These are phyloP conservation scores for Diorhabda sublineata DNA, from an alignment of 1,140 invertebrate genomes.

Conservation along the genomic window DNA sequence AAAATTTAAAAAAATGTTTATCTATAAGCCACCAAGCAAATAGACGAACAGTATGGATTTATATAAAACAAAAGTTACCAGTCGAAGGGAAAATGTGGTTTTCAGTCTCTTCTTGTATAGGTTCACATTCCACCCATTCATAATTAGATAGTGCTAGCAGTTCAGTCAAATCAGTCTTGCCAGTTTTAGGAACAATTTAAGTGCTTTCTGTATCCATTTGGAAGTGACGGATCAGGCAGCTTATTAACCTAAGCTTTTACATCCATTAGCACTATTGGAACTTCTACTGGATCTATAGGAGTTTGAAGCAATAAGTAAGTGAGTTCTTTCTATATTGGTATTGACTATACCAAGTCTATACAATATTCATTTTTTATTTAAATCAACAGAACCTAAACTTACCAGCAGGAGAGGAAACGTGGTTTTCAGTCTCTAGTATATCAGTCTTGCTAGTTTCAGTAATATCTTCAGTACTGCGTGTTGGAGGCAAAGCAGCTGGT, in stretches of 20 bases:
- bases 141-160: not conserved
- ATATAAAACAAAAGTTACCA: no score
- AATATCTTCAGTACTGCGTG: no score
- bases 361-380: no score
- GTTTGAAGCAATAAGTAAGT: not conserved
- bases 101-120: slow-evolving; percentile 38
- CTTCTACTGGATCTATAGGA: not conserved
- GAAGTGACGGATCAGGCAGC: no score
- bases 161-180: slow-evolving; percentile 2
- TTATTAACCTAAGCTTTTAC: no score
- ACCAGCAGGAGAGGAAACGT: no score
- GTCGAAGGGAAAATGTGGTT: slow-evolving; percentile 22
- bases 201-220: slow-evolving; percentile 4
- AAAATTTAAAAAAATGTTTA: not conserved
- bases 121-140: not conserved
- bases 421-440: no score
- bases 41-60: no score
- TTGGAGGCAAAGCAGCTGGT: not conserved
- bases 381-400: not conserved
- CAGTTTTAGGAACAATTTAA: not conserved
- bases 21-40: not conserved
- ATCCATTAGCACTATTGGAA: not conserved
- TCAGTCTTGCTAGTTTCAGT: no score
- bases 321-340: not conserved
- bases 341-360: no score